Evolutionary conservation across 1,140 invertebrate genomes (phyloP), one percentile per base, ranked within the genome.

Genomic region (Drosophila sulfurigaster): DNA sequence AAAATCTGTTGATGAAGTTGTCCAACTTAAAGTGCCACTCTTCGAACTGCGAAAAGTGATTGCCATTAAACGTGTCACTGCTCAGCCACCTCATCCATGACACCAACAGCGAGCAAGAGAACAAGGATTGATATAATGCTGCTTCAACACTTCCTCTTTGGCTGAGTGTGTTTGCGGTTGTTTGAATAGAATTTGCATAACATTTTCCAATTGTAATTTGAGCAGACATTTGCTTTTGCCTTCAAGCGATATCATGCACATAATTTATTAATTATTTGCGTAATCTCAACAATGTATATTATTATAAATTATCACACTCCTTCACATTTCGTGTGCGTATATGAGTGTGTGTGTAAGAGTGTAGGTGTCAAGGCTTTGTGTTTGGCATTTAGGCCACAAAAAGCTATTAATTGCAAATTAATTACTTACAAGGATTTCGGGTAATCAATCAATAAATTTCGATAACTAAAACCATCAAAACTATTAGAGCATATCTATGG

Each of bases 1-100:
- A 43, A 67, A 78, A 65, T 69, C 66, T 64, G 72, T 64, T 71
- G 66, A 81, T 81, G 63, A 81, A 79, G 72, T 81, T 81, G 63
- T 59, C 58, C 58, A 75, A 75, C 76, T 79, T 79, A 71, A 81
- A 81, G 76, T 75, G 70, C 16, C 78, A 30, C 56, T 58, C 51
- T 48, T 65, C 64, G 60, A 73, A 67, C 46, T 59, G 72, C 45
- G 65, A 57, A 65, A 69, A 78, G 72, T 75, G 76, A 77, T 78
- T 68, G 54, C 69, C 63, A 78, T 78, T 79, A 79, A 74, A 64
- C 64, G 75, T 78, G 69, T 74, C 75, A 74, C 62, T 67, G 70
- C 57, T 63, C 20, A n/a, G 3, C 10, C 41, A 35, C n/a, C 57
- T 38, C 56, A 56, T 62, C 15, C 59, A 5, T 52, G 35, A 30